Percentiles rank a stretch among this genome's conserved stretches.
phyloP scores from a whole-genome alignment of 2,113 vertebrate genomes.

The Noturus placidus region DNA sequence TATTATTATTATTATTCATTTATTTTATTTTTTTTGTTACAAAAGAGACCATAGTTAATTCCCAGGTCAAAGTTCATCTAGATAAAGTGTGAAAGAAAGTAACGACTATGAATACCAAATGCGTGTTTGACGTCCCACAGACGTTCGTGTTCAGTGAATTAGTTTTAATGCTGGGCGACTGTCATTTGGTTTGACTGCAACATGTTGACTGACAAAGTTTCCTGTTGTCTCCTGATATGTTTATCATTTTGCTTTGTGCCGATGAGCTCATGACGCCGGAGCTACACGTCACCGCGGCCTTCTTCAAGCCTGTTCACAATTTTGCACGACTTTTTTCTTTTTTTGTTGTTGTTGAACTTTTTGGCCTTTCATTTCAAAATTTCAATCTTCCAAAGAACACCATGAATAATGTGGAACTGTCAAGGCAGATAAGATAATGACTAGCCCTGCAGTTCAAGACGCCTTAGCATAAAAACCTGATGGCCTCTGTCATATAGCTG shows the following conservation, averaged over 20 bases:
- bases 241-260: not conserved
- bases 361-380: not conserved
- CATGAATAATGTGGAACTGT: not conserved
- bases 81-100: not conserved
- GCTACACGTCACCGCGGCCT: not conserved
- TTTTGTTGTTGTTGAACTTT: not conserved
- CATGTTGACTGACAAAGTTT: not conserved
- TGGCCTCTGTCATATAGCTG: not conserved
- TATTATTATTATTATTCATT: no score
- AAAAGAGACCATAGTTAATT: not conserved
- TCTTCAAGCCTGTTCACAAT: not conserved
- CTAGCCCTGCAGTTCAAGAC: not conserved
- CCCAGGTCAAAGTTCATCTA: not conserved
- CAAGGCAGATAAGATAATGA: not conserved
- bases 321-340: not conserved
- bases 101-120: not conserved
- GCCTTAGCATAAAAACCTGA: not conserved
- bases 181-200: not conserved
- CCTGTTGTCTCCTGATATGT: no score
- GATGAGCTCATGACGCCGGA: not conserved
- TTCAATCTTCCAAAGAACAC: conserved; percentile 6
- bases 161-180: not conserved
- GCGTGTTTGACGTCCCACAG: not conserved
- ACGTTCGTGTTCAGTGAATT: not conserved
- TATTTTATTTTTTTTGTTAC: not conserved